Base-by-base conservation (phyloP, 1,140 invertebrate species). In the Daktulosphaira vitifoliae region DNA sequence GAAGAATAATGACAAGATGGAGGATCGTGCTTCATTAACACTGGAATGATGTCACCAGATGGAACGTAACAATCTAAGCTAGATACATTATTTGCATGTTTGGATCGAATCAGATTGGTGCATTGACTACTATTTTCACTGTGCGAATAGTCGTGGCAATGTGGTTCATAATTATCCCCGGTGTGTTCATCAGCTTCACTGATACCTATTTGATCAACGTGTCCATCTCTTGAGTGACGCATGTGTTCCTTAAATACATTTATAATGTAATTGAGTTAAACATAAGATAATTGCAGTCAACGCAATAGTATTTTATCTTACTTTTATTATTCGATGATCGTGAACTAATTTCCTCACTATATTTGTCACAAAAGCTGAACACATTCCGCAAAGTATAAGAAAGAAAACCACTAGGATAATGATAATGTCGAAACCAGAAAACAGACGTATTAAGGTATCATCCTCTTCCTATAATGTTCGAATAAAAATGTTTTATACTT, bases 381-480 rank as follows among this genome's bases (percentile, higher is more conserved):
- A 89, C 84, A 95, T 89, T 15, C 89, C 90, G 33, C 84, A 84
- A 54, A 94, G 79, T 44, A 94, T 90, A 22, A 92, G 75, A 13
- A 86, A 87, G 72, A 93, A 93, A 33, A 95, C 85, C n/a, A 91
- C 82, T 67, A 94, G 80, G 53, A 94, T 93, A 68, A 92, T 89
- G 68, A 90, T 79, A 71, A 93, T 89, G 72, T 93, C 64, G n/a
- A 44, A 49, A 54, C 65, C 66, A 15, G 52, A 52, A 46, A 46
- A 46, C 1, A 62, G 13, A 26, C 46, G n/a, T 25, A 48, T 48
- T 22, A 62, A 48, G 64, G 15, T 20, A 13, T 65, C 22, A 20
- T 49, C 48, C 29, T 53, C 18, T 67, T 50, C 18, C 38, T 44
- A 37, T 38, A 9, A 46, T 38, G n/a, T 59, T 18, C n/a, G 15